Base-by-base conservation (phyloP, 30 jellyfish, hydroid and myxozoan species). In the Catostylus mosaicus region DNA sequence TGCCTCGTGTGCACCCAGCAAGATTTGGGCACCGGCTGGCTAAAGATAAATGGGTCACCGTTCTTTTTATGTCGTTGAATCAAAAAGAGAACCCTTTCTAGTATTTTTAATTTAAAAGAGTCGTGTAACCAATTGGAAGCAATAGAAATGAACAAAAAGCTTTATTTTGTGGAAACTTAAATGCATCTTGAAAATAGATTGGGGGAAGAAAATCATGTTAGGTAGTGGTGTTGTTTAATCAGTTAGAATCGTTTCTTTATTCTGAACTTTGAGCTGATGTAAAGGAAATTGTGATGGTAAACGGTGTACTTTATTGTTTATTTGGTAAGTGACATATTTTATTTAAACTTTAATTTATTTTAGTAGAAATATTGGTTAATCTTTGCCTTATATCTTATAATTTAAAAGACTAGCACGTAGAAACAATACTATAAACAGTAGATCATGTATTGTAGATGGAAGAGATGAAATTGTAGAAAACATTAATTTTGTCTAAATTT, bases 341-440 rank as follows among this genome's bases (percentile, higher is more conserved):
- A 52, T 52, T 52, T 52, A 52, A 43, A 52, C 29, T 52, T 52
- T 52, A 52, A 52, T 14, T 52, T 52, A 52, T 52, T 22, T 52
- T 52, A 7, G 67, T 52, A 10, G 67, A 52, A 22, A 52, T 14
- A 10, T 22, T 11, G 19, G 30, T n/a, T 52, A 14, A 9, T 7
- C 67, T 6, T 43, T 16, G 56, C 8, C 16, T 43, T 43, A n/a
- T n/a, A n/a, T 43, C 16, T 43, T 43, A 16, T 43, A 43, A 16
- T 16, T 43, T 43, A 6, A 43, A 8, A 16, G 12, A 43, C 8
- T 43, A 43, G 56, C 16, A 6, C 16, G 12, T 43, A 43, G 56
- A 43, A 16, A 43, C 8, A 43, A 43, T 43, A 43, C 16, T 8
- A 6, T 43, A 43, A 8, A 43, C 56, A 16, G 8, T 43, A 43